Evolutionary conservation across 2,888 invertebrate genomes (phyloP).

Genomic region (Philonicus albiceps): DNA sequence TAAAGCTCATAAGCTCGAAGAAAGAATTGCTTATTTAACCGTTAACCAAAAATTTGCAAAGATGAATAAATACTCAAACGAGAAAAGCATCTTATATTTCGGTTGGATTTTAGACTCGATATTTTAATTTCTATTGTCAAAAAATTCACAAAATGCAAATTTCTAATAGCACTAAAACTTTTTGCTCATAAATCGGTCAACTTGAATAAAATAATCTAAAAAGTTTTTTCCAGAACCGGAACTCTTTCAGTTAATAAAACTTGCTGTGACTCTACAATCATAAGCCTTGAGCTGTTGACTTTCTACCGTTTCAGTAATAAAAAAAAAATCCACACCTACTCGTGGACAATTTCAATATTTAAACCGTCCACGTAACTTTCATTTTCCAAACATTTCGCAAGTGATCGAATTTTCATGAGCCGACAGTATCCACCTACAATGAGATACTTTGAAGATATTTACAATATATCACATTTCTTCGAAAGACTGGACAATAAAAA

Average conservation of each 20-base stretch:
- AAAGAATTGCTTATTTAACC: too few relatives aligned
- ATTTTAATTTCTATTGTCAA: neutral
- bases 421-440: neutral
- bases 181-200: neutral
- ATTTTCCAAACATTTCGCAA: slow-evolving; percentile 16
- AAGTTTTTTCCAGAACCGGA: neutral
- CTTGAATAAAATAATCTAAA: neutral
- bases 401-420: neutral
- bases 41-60: too few relatives aligned
- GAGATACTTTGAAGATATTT: neutral
- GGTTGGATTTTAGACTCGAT: too few relatives aligned
- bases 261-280: neutral
- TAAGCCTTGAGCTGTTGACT: neutral
- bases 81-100: too few relatives aligned
- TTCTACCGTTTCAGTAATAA: neutral
- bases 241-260: neutral
- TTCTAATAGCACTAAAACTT: neutral
- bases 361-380: neutral
- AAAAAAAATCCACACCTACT: neutral
- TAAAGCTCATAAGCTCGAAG: too few relatives aligned
- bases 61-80: too few relatives aligned
- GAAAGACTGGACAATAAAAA: neutral
- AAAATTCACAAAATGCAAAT: neutral
- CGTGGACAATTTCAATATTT: neutral
- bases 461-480: neutral